Conservation (phyloP, 2,888 invertebrate genomes). For the Oasisia sp. region DNA sequence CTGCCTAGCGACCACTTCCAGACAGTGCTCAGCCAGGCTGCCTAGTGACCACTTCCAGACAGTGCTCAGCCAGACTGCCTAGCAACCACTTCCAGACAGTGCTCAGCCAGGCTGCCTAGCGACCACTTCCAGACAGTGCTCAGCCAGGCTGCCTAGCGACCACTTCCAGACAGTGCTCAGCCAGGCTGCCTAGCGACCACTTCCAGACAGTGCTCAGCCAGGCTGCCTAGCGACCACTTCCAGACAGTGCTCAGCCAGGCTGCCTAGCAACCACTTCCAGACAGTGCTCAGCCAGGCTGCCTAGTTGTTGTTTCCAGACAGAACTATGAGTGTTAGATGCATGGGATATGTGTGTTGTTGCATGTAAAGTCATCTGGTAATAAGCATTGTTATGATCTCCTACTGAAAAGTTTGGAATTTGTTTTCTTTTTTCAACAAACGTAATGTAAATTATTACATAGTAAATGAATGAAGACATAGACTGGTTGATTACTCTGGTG, state of each 20-base stretch:
- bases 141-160: not conserved
- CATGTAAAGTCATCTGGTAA: not conserved
- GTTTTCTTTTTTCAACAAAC: not conserved
- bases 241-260: not conserved
- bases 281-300: too few species aligned
- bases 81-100: not conserved
- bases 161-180: too few species aligned
- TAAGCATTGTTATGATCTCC: not conserved
- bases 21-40: not conserved
- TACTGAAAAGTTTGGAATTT: not conserved
- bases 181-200: slow-evolving; percentile 25
- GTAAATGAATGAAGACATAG: not conserved
- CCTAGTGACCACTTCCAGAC: not conserved
- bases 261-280: not conserved
- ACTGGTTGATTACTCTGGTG: not conserved
- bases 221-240: not conserved
- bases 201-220: not conserved
- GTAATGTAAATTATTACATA: not conserved
- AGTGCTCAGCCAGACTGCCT: not conserved
- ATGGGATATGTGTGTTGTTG: not conserved
- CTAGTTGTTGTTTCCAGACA: too few species aligned
- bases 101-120: too few species aligned
- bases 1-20: slow-evolving; percentile 21
- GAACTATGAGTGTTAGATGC: too few species aligned
- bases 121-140: too few species aligned